Base-by-base conservation (phyloP, 1,140 invertebrate genomes). In the Euwallacea fornicatus region DNA sequence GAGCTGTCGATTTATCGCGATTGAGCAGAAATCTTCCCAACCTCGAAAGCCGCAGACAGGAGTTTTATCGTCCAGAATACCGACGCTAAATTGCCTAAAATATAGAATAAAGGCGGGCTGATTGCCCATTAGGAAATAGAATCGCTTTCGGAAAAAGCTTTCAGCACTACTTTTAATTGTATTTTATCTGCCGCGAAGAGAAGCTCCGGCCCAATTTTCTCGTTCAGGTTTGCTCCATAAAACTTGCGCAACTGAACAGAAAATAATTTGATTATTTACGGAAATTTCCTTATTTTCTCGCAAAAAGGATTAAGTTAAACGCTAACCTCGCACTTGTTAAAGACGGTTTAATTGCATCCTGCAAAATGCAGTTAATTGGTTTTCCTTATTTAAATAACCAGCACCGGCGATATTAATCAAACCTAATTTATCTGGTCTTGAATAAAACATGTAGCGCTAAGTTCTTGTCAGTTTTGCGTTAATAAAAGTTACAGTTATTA, bases 401-500 rank as follows among this genome's bases (percentile, higher is more conserved):
- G 69, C 69, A 55, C 42, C 71, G 65, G 43, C 65, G 65, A 59
- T 66, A 72, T 68, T 72, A 72, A 72, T 72, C 64, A 72, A 68
- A 58, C 58, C 65, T 72, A 72, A 72, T 72, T 72, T 72, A 72
- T 72, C 60, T 68, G 59, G 64, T 64, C 65, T 15, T 72, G 71
- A 72, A 72, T 72, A 72, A 72, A 72, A 72, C 71, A 72, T 68
- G 58, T 43, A 67, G 60, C 71, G 71, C 70, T 72, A 72, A 73
- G 50, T 73, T 69, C 61, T 65, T 73, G 72, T 69, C 72, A 73
- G 67, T 73, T 73, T 73, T 69, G 67, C 53, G 66, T 65, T 69
- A 67, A 73, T 73, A 73, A 73, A 73, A 73, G 47, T 69, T 69
- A 69, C 66, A 65, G 60, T 72, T 72, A 73, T 73, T 73, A 73